Percentiles rank a stretch among this genome's conserved stretches.
Conservation (phyloP, 2,113 vertebrate species). For the Protobothrops mucrosquamatus region DNA sequence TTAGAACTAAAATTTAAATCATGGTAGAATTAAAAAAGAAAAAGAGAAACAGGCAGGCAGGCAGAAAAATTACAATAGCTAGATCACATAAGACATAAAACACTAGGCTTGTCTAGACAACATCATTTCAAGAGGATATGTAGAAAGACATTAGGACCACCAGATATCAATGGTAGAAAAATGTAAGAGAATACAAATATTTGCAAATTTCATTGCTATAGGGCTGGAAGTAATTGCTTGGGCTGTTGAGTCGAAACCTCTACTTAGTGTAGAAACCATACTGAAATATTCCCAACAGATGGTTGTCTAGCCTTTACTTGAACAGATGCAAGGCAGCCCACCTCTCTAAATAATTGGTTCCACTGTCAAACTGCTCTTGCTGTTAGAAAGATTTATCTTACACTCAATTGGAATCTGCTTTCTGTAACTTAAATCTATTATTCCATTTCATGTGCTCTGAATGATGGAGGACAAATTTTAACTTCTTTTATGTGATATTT, state of each 20-base stretch:
- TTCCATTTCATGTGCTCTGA: neutral
- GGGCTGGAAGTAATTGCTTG: neutral
- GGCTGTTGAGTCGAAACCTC: neutral
- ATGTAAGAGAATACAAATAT: neutral
- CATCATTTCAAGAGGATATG: neutral
- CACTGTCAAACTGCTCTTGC: neutral
- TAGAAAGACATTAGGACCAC: neutral
- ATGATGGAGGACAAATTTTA: neutral
- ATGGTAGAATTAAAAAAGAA: neutral
- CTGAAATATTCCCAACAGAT: neutral
- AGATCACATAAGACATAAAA: neutral
- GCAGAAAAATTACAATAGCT: neutral
- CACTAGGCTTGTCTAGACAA: neutral
- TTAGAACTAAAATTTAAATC: neutral
- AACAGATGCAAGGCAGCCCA: neutral
- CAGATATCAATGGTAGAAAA: neutral
- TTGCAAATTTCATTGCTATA: neutral
- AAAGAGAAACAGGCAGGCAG: neutral
- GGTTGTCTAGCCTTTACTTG: neutral
- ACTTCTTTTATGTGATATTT: neutral
- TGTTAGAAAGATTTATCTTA: neutral
- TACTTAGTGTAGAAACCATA: neutral
- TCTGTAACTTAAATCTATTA: neutral
- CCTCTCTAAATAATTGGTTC: neutral
- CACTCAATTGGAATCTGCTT: neutral